These are phyloP conservation scores for Bos indicus DNA, from an alignment of 2,113 vertebrate species.

Conservation along the genomic window DNA sequence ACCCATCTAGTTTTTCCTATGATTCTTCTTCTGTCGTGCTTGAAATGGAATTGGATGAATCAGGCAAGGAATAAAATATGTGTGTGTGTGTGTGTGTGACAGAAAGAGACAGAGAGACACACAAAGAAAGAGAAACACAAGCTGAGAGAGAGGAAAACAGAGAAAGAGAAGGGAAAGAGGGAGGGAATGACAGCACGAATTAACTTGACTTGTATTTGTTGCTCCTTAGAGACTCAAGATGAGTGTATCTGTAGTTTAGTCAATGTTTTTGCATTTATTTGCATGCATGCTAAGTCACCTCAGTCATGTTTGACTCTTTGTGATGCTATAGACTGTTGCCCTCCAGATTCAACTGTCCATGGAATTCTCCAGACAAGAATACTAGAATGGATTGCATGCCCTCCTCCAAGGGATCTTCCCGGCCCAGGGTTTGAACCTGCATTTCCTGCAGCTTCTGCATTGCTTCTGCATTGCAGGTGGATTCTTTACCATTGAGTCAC, in stretches of 20 bases:
- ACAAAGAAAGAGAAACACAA: too few species aligned
- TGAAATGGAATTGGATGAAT: neutral
- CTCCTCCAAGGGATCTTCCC: neutral
- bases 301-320: neutral
- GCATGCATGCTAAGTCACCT: neutral
- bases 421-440: neutral
- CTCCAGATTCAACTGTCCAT: neutral
- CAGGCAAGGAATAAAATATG: neutral
- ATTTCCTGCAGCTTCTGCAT: neutral
- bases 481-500: neutral
- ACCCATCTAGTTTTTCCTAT: neutral
- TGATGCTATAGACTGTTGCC: neutral
- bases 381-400: neutral
- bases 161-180: neutral
- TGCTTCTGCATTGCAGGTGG: neutral
- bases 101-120: neutral
- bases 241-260: neutral
- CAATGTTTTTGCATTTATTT: neutral
- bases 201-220: neutral
- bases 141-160: neutral
- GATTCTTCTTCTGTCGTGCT: neutral
- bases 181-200: neutral
- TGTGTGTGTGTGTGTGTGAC: neutral
- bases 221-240: neutral
- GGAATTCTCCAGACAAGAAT: neutral